Evolutionary conservation across 2,113 vertebrate species (phyloP).

Genomic region (Tinamus guttatus): DNA sequence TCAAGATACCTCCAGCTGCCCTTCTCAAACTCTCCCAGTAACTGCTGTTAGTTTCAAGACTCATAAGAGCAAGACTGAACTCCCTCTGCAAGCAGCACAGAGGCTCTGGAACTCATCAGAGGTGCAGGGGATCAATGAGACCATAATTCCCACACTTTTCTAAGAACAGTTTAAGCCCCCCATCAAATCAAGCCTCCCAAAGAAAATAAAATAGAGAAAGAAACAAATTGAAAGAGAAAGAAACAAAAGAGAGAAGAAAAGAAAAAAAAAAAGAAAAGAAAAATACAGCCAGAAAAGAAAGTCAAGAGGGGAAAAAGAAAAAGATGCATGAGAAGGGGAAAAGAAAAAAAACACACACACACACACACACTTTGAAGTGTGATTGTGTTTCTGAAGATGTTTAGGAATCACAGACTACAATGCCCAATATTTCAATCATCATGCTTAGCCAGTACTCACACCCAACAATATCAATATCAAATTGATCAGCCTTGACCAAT

Average conservation of each 20-base stretch:
- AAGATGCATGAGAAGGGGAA: not conserved
- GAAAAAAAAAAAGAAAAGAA: not conserved
- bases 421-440: not conserved
- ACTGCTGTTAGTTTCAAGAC: conserved; percentile 36
- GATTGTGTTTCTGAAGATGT: not conserved
- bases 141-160: not conserved
- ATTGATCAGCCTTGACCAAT: too few species aligned
- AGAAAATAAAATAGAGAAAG: not conserved
- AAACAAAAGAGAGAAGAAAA: not conserved
- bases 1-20: conserved; percentile 28
- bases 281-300: not conserved
- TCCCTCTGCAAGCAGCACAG: not conserved
- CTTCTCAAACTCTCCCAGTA: conserved; percentile 47
- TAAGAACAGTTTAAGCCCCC: not conserved
- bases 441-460: too few species aligned
- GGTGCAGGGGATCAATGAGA: not conserved
- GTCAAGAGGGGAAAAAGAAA: not conserved
- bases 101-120: conserved; percentile 5
- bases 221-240: not conserved
- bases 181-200: not conserved
- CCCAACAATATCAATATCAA: too few species aligned
- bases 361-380: not conserved
- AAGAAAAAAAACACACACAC: not conserved
- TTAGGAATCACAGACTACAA: not conserved
- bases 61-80: conserved; percentile 27